Conservation (phyloP, 2,113 vertebrate species). For the Sclerurus mexicanus region DNA sequence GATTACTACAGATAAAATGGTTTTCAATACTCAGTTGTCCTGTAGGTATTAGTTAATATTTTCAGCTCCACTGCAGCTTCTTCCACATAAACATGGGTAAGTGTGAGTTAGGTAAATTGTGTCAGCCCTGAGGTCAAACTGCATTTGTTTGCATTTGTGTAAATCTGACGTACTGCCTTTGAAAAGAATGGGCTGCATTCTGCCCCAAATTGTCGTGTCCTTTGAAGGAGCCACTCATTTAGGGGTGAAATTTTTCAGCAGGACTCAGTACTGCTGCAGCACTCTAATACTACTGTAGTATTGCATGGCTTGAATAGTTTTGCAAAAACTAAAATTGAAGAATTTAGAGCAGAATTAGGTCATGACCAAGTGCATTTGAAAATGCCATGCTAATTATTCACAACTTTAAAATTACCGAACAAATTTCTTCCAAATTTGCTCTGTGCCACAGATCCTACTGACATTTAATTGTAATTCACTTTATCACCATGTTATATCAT, state of each 20-base stretch:
- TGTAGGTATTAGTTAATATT: not conserved
- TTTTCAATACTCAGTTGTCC: not conserved
- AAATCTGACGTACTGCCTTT: not conserved
- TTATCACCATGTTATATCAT: not conserved
- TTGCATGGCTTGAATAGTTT: not conserved
- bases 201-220: not conserved
- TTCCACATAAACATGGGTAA: not conserved
- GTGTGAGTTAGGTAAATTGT: not conserved
- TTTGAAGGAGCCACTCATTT: not conserved
- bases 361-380: constrained; percentile 14
- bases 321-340: not conserved
- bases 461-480: constrained; percentile 47
- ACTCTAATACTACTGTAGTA: not conserved
- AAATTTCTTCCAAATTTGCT: not conserved
- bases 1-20: not conserved
- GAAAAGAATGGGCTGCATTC: not conserved
- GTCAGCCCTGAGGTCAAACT: not conserved
- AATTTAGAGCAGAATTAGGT: constrained; percentile 22
- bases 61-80: not conserved
- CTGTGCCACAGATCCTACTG: constrained; percentile 5
- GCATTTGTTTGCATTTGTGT: not conserved
- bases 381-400: constrained; percentile 13
- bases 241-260: not conserved
- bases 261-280: not conserved
- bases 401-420: constrained; percentile 25